Evolutionary conservation across 64 coral and sea anemone species (phyloP).

Genomic region (Pachyseris speciosa): DNA sequence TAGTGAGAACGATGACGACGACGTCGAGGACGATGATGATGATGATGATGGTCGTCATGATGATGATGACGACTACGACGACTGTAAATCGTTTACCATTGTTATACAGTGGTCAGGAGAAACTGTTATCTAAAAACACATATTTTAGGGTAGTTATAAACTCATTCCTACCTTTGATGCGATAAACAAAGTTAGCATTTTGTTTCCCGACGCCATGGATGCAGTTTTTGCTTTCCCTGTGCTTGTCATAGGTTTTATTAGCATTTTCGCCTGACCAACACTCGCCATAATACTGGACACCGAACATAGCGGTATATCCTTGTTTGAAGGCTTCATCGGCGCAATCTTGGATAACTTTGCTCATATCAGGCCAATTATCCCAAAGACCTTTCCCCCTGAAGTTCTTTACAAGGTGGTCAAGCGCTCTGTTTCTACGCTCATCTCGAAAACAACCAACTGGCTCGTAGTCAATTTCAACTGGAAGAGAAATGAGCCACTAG

Average conservation of each 20-base stretch:
- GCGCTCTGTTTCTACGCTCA: background rate
- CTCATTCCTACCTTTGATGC: background rate
- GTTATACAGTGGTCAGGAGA: too few relatives aligned
- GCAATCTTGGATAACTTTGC: background rate
- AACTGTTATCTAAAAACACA: too few relatives aligned
- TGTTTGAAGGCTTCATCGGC: background rate
- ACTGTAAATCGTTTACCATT: too few relatives aligned
- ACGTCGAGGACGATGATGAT: too few relatives aligned
- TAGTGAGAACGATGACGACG: too few relatives aligned
- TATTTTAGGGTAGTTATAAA: too few relatives aligned
- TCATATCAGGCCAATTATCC: background rate
- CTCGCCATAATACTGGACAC: background rate
- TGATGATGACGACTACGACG: too few relatives aligned
- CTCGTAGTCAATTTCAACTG: constrained; percentile 21
- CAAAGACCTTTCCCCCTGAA: background rate
- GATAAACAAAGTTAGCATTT: constrained; percentile 4
- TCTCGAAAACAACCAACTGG: constrained; percentile 23
- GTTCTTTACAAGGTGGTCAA: background rate
- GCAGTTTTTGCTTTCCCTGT: background rate
- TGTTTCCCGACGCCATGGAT: background rate
- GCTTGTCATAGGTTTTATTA: background rate
- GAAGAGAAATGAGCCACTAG: background rate
- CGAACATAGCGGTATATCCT: background rate
- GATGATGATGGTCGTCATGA: too few relatives aligned
- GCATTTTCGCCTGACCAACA: background rate